Conservation (phyloP, 2,113 vertebrate species). For the Lagopus muta region DNA sequence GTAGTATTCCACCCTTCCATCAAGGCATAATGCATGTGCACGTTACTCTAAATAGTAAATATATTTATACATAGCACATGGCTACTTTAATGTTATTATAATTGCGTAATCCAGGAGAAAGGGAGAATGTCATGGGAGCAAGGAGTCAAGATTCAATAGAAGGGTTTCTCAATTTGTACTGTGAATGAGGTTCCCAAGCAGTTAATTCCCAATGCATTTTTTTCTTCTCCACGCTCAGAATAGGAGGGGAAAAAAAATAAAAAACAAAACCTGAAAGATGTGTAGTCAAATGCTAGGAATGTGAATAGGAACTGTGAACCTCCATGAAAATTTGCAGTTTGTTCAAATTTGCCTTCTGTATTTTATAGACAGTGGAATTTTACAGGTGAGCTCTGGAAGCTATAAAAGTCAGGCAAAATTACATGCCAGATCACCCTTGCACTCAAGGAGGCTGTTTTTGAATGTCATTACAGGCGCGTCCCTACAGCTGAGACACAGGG, state of each 20-base stretch:
- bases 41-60: conserved; percentile 11
- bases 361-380: background rate
- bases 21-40: background rate
- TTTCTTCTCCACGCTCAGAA: background rate
- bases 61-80: background rate
- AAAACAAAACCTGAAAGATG: background rate
- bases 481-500: background rate
- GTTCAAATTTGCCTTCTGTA: background rate
- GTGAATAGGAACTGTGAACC: rapidly evolving
- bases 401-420: background rate
- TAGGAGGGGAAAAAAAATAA: background rate
- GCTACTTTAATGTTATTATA: background rate
- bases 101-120: background rate
- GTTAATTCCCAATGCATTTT: background rate
- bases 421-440: background rate
- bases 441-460: background rate
- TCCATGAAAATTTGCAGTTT: background rate
- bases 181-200: background rate
- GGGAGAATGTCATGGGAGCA: background rate
- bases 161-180: background rate
- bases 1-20: background rate
- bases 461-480: background rate
- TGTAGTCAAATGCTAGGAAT: background rate
- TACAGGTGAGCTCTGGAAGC: background rate
- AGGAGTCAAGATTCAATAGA: background rate